Evolutionary conservation across 2,888 invertebrate species (phyloP).

Genomic region (Hipparchia sbordonii): DNA sequence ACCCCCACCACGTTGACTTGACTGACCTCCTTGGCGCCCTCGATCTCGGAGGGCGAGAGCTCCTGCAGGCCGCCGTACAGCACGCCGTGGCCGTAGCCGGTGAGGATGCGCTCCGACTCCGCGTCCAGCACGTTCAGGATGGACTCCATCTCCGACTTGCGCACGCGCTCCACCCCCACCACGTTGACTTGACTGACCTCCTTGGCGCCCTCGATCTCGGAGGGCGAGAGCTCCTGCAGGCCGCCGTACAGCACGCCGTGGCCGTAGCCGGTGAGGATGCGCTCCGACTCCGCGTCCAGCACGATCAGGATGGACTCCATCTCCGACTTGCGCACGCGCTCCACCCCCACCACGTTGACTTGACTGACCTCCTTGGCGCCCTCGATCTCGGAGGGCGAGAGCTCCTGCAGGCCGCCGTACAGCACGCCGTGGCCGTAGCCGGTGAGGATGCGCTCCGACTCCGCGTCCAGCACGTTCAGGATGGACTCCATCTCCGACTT

Average conservation of each 20-base stretch:
- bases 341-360: too few species aligned
- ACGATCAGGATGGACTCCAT: slow-evolving; percentile 68
- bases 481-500: slow-evolving; percentile 71
- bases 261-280: slow-evolving; percentile 68
- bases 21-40: slow-evolving; percentile 2
- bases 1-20: too few species aligned
- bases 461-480: slow-evolving; percentile 68
- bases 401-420: slow-evolving; percentile 69
- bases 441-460: slow-evolving; percentile 71
- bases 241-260: slow-evolving; percentile 70
- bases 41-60: slow-evolving; percentile 35
- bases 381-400: slow-evolving; percentile 34
- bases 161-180: slow-evolving; percentile 61
- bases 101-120: slow-evolving; percentile 71
- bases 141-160: slow-evolving; percentile 68
- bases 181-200: too few species aligned
- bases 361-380: neutral
- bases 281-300: slow-evolving; percentile 71
- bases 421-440: slow-evolving; percentile 66
- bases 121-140: slow-evolving; percentile 70
- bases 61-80: slow-evolving; percentile 72
- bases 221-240: slow-evolving; percentile 54
- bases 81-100: slow-evolving; percentile 64
- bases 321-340: slow-evolving; percentile 68
- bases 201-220: slow-evolving; percentile 14